Evolutionary conservation across 1,140 invertebrate species (phyloP).

Genomic region (Hydropsyche tenuis): DNA sequence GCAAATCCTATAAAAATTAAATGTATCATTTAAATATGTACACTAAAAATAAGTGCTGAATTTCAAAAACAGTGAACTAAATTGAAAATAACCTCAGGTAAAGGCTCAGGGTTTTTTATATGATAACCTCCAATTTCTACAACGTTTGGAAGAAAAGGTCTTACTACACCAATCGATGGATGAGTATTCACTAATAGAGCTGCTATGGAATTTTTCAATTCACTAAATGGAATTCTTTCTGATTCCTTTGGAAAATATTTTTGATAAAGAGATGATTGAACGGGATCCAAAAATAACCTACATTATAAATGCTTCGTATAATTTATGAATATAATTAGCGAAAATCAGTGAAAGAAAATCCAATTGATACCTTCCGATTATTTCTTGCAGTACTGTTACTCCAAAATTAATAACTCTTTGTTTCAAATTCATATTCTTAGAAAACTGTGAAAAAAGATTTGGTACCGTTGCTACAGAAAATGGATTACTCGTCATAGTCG

Average conservation of each 20-base stretch:
- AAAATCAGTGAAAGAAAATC: neutral
- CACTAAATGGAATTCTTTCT: conserved; percentile 29
- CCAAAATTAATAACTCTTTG: conserved; percentile 21
- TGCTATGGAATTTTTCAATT: conserved; percentile 35
- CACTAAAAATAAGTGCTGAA: neutral
- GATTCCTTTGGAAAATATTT: conserved; percentile 42
- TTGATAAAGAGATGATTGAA: conserved; percentile 32
- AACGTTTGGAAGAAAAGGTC: conserved; percentile 42
- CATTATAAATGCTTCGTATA: neutral
- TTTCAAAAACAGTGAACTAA: neutral
- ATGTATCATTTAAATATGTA: neutral
- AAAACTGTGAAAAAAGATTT: neutral
- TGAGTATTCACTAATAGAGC: conserved; percentile 40
- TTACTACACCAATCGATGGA: conserved; percentile 37
- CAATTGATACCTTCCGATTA: neutral
- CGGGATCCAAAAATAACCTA: conserved; percentile 29
- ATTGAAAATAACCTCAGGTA: conserved; percentile 36
- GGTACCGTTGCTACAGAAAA: conserved; percentile 5
- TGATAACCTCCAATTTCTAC: conserved; percentile 47
- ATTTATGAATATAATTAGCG: neutral
- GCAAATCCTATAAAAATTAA: conserved; percentile 54
- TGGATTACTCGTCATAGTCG: conserved; percentile 7
- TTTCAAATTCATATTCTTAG: conserved; percentile 13
- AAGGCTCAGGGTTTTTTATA: conserved; percentile 36
- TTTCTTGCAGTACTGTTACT: neutral